phyloP scores from a whole-genome alignment of 2,113 vertebrate species.

The Scatophagus argus region DNA sequence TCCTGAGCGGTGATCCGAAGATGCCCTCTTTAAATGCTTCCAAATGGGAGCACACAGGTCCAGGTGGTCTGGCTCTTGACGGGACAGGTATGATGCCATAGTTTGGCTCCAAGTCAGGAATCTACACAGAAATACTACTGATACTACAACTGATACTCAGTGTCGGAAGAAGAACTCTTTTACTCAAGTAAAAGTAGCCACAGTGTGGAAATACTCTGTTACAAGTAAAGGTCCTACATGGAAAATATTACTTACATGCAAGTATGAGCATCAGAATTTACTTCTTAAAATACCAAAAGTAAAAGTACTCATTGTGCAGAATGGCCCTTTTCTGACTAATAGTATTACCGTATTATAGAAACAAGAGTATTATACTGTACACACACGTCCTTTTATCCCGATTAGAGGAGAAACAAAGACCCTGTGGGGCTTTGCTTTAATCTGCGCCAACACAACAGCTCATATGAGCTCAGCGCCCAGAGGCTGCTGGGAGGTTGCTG shows the following conservation, averaged over 20 bases:
- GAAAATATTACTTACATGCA: too few relatives aligned
- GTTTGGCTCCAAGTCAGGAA: conserved; percentile 17
- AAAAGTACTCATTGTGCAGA: too few relatives aligned
- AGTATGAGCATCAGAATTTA: too few relatives aligned
- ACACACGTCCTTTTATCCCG: background rate
- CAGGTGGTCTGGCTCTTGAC: conserved; percentile 51
- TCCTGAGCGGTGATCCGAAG: conserved; percentile 41
- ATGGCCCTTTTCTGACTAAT: too few relatives aligned
- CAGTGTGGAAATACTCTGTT: too few relatives aligned
- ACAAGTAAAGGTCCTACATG: too few relatives aligned
- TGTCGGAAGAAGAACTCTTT: background rate
- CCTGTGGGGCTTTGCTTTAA: background rate
- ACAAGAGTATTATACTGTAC: conserved; percentile 8
- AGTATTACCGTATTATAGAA: conserved; percentile 19
- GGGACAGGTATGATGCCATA: conserved; percentile 49
- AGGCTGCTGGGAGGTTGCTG: background rate
- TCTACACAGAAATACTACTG: background rate
- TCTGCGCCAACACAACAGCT: background rate
- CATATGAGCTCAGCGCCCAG: background rate
- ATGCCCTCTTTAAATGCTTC: conserved; percentile 51
- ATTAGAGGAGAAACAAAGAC: conserved; percentile 57
- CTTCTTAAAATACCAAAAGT: too few relatives aligned
- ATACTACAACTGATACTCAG: background rate
- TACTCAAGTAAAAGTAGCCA: too few relatives aligned
- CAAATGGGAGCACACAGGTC: conserved; percentile 35